Conservation (phyloP, 2,888 invertebrate genomes). For the Deilephila porcellus region DNA sequence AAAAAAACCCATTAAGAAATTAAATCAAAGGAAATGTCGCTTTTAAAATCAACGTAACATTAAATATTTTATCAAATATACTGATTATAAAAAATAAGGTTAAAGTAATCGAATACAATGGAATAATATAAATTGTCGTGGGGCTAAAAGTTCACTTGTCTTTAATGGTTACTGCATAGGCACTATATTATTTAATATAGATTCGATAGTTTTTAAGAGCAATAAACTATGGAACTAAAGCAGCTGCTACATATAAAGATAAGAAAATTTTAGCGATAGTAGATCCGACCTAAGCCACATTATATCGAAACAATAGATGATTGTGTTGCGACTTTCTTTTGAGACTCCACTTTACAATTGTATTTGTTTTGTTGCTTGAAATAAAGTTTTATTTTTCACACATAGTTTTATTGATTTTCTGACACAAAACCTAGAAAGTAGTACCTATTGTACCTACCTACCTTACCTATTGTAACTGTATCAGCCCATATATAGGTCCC, state of each 20-base stretch:
- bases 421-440: neutral
- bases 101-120: no score
- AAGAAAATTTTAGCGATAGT: neutral
- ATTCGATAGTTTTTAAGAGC: neutral
- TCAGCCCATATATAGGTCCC: no score
- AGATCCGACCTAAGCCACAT: neutral
- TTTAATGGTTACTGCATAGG: no score
- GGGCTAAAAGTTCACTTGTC: no score
- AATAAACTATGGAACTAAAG: neutral
- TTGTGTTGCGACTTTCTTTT: conserved; percentile 18
- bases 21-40: no score
- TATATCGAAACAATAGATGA: neutral
- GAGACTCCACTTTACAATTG: neutral
- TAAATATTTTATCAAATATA: no score
- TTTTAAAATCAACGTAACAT: no score
- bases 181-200: neutral
- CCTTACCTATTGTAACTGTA: no score
- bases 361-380: conserved; percentile 15
- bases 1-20: no score
- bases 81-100: no score
- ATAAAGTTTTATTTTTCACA: conserved; percentile 18
- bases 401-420: neutral
- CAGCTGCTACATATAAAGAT: neutral
- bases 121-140: no score
- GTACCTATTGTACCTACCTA: no score